These are phyloP conservation scores for Panagrolaimus sp. DNA, from an alignment of 1,140 invertebrate genomes.

Conservation along the genomic window DNA sequence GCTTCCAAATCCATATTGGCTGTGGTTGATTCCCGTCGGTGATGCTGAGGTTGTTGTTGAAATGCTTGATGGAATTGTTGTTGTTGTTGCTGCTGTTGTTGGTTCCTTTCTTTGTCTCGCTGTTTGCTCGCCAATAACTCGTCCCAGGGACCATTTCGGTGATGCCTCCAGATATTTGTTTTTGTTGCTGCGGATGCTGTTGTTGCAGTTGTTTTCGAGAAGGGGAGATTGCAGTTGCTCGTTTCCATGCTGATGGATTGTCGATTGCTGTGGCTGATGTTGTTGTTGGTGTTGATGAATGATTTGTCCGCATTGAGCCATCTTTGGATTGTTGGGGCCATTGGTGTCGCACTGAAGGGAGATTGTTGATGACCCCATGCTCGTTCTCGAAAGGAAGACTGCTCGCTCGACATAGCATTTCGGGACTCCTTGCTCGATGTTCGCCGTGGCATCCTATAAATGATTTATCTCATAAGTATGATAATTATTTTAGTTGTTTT, in stretches of 20 bases:
- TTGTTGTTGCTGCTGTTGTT: neutral
- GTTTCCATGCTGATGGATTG: neutral
- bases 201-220: no score
- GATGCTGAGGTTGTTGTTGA: neutral
- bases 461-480: neutral
- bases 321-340: constrained; percentile 1
- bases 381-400: constrained; percentile 1
- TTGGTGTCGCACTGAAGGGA: no score
- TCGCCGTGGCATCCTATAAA: neutral
- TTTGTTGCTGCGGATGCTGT: neutral
- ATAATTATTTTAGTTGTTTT: neutral
- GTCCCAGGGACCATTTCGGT: neutral
- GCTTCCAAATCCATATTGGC: neutral
- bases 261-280: neutral
- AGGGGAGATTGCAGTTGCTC: neutral
- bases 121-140: neutral
- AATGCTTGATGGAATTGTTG: neutral
- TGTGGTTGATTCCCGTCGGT: neutral
- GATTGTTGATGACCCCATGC: neutral
- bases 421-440: constrained; percentile 7
- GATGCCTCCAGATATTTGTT: neutral
- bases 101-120: neutral
- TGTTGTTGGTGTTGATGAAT: neutral
- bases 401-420: constrained; percentile 11
- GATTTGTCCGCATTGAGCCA: neutral